phyloP scores from a whole-genome alignment of 2,888 invertebrate species.

The Drosophila antonietae region DNA sequence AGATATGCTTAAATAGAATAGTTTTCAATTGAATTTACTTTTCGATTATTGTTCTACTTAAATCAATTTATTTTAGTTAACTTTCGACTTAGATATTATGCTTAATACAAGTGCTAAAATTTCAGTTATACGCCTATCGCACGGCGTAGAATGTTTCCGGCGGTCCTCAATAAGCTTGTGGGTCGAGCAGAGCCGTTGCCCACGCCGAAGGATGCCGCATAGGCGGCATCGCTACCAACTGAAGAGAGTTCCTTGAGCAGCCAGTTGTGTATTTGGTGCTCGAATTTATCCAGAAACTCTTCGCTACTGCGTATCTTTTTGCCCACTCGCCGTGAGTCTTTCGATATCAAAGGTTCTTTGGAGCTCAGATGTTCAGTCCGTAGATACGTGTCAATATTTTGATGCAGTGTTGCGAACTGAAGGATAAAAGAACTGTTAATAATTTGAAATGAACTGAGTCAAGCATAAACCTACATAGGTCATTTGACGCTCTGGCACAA shows the following conservation, averaged over 20 bases:
- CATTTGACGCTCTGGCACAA: slow-evolving; percentile 58
- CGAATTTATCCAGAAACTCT: slow-evolving; percentile 72
- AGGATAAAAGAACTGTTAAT: slow-evolving; percentile 6
- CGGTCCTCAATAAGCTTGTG: slow-evolving; percentile 46
- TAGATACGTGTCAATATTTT: slow-evolving; percentile 58
- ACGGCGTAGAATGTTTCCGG: slow-evolving; percentile 54
- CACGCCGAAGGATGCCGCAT: slow-evolving; percentile 56
- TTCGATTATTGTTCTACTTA: slow-evolving; percentile 23
- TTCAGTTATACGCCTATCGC: slow-evolving; percentile 38
- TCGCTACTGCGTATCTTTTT: slow-evolving; percentile 67
- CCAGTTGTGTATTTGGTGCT: slow-evolving; percentile 75
- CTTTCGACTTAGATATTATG: slow-evolving; percentile 32
- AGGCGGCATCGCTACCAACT: slow-evolving; percentile 19
- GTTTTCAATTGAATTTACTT: not conserved
- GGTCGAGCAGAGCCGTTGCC: slow-evolving; percentile 65
- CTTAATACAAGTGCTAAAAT: slow-evolving; percentile 43
- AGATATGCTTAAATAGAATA: no score
- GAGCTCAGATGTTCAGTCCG: slow-evolving; percentile 25
- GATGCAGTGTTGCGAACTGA: slow-evolving; percentile 69
- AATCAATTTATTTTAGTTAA: slow-evolving; percentile 55
- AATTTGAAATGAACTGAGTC: no score
- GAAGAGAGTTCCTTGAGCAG: slow-evolving; percentile 53
- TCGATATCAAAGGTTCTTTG: slow-evolving; percentile 44
- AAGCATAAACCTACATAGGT: slow-evolving; percentile 50
- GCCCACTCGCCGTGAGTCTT: slow-evolving; percentile 69